Conservation (phyloP, 2,113 vertebrate species). For the Anoura caudifer region DNA sequence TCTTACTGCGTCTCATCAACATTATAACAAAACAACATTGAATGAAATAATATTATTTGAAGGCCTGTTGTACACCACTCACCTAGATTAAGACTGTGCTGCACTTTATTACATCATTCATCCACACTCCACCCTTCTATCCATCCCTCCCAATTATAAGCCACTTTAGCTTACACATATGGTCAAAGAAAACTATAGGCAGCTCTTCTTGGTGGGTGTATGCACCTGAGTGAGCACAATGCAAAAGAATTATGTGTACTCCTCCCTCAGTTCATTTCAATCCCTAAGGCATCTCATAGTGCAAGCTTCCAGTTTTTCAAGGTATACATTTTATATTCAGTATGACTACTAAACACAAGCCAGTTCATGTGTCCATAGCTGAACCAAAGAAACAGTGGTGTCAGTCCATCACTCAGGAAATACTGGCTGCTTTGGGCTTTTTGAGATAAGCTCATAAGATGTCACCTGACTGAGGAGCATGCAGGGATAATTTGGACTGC, state of each 20-base stretch:
- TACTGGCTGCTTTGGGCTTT: not conserved
- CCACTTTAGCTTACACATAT: not conserved
- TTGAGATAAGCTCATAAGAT: not conserved
- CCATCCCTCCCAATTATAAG: not conserved
- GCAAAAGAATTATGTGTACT: not conserved
- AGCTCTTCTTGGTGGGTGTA: not conserved
- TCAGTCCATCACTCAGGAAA: not conserved
- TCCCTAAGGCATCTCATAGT: not conserved
- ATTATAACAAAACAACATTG: not conserved
- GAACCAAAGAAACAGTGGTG: not conserved
- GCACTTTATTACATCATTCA: not conserved
- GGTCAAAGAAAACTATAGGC: not conserved
- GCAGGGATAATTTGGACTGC: not conserved
- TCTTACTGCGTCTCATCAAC: not conserved
- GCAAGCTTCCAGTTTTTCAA: not conserved
- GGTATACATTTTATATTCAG: not conserved
- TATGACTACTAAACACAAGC: not conserved
- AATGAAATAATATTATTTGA: not conserved
- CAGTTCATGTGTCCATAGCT: not conserved
- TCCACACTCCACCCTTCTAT: not conserved
- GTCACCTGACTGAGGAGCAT: not conserved
- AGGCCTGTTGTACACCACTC: not conserved
- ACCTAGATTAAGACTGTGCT: not conserved
- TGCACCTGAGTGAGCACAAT: not conserved
- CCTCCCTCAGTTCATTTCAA: not conserved